These are phyloP conservation scores for Spinus pinus DNA, from an alignment of 2,797 vertebrate genomes.

Conservation along the genomic window DNA sequence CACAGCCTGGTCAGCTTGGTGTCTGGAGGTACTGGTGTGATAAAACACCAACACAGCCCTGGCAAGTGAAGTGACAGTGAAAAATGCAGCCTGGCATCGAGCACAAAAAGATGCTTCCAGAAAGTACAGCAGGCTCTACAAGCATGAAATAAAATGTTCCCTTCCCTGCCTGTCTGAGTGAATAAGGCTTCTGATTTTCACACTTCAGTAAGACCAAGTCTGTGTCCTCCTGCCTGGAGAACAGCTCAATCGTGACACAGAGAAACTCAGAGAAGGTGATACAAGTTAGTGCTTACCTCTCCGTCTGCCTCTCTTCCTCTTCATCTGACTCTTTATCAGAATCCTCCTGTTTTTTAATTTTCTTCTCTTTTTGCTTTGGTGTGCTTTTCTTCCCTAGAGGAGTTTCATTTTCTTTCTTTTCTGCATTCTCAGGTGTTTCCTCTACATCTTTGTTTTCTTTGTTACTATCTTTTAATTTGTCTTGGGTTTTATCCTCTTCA, in stretches of 20 bases:
- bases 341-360: constrained; percentile 77
- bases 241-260: neutral
- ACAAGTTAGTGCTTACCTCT: constrained; percentile 55
- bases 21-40: neutral
- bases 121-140: neutral
- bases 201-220: neutral
- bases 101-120: neutral
- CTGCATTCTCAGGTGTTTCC: constrained; percentile 65
- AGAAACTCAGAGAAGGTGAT: neutral
- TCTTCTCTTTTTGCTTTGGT: constrained; percentile 78
- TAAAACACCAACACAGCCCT: neutral
- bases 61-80: neutral
- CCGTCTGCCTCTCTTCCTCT: constrained; percentile 79
- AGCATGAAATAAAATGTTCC: neutral
- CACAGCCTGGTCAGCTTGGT: neutral
- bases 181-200: neutral
- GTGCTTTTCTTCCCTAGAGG: constrained; percentile 69
- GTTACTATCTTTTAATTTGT: constrained; percentile 78
- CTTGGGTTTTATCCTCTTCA: constrained; percentile 77
- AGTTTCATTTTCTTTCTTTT: constrained; percentile 76
- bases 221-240: neutral
- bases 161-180: neutral
- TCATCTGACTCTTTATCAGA: constrained; percentile 88
- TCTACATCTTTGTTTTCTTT: constrained; percentile 77
- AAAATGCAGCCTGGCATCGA: neutral